Conservation (phyloP, 64 coral and sea anemone species). For the Stylophora pistillata region DNA sequence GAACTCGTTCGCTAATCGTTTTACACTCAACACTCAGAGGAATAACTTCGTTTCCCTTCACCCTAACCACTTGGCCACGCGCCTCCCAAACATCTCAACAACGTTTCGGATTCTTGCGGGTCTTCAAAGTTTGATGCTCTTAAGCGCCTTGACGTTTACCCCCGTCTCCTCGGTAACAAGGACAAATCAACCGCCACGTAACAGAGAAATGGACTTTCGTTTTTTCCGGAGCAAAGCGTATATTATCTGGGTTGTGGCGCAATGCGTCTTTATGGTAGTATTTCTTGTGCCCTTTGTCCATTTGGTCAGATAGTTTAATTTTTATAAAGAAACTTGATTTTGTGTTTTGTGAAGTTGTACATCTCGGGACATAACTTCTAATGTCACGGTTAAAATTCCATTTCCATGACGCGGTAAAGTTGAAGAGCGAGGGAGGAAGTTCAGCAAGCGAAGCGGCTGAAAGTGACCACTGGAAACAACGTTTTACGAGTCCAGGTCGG, state of each 20-base stretch:
- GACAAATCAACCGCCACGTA: background rate
- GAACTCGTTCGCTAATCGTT: too few relatives aligned
- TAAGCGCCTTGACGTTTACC: conserved; percentile 13
- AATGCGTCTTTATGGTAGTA: conserved; percentile 38
- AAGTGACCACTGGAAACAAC: too few relatives aligned
- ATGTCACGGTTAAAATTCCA: too few relatives aligned
- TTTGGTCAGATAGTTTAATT: conserved; percentile 38
- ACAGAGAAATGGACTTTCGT: background rate
- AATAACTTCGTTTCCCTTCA: background rate
- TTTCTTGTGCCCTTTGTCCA: conserved; percentile 58
- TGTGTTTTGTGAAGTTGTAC: too few relatives aligned
- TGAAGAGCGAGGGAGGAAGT: too few relatives aligned
- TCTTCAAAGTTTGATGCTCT: conserved; percentile 16
- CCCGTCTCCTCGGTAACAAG: background rate
- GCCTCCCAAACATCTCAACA: background rate
- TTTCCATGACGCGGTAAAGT: too few relatives aligned
- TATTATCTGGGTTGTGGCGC: background rate
- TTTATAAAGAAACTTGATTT: too few relatives aligned
- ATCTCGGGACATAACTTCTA: too few relatives aligned
- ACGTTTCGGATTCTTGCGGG: conserved; percentile 38
- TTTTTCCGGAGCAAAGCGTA: conserved; percentile 27
- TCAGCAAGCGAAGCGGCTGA: too few relatives aligned
- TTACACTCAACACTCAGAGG: too few relatives aligned
- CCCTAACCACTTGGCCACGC: too few relatives aligned
- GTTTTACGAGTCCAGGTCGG: too few relatives aligned